These are phyloP conservation scores for Hemitrygon akajei DNA, from an alignment of 2,797 vertebrate species.

Conservation along the genomic window DNA sequence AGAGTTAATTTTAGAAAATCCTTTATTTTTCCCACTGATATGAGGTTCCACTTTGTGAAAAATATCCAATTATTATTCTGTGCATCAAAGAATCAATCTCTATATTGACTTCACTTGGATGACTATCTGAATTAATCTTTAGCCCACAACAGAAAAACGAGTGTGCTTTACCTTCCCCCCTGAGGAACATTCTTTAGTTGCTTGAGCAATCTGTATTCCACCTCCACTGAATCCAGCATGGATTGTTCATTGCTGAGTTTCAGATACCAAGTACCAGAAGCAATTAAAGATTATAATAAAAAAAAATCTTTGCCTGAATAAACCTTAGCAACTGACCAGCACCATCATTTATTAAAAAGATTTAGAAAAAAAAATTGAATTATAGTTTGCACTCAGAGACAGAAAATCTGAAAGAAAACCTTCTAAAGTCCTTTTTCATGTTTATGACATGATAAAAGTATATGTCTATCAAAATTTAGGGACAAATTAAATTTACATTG, in stretches of 20 bases:
- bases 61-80: background rate
- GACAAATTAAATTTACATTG: background rate
- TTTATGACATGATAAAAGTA: background rate
- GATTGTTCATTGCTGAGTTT: background rate
- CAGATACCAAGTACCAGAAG: background rate
- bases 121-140: background rate
- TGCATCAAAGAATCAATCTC: background rate
- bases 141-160: background rate
- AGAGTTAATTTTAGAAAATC: too few relatives aligned
- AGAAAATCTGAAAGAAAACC: background rate
- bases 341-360: background rate
- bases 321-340: background rate
- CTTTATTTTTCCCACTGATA: background rate
- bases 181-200: background rate
- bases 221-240: background rate
- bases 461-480: background rate
- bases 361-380: background rate
- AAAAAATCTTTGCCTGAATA: background rate
- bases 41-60: background rate
- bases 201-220: background rate
- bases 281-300: background rate
- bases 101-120: background rate
- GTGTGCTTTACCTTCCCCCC: background rate
- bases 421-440: background rate
- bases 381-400: too few relatives aligned